A percentile compares a stretch with the other conserved stretches of the same genome.
Conservation (phyloP, 2,888 invertebrate species). For the Drosophila emarginata region DNA sequence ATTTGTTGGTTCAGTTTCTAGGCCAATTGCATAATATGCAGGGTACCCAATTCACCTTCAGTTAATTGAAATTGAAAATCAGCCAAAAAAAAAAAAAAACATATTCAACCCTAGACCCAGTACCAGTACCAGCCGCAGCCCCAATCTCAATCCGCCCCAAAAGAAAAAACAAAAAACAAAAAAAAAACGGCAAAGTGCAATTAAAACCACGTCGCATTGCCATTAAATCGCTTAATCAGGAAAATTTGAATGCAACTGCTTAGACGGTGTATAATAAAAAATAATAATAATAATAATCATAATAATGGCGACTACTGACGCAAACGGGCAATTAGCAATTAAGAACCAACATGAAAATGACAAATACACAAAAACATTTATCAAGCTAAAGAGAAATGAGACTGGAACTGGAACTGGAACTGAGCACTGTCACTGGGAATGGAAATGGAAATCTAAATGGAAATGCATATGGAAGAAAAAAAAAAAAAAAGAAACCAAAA, state of each 20-base stretch:
- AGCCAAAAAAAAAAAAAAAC: conserved; percentile 53
- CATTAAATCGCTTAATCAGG: conserved; percentile 70
- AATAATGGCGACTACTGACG: conserved; percentile 47
- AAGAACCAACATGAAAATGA: conserved; percentile 53
- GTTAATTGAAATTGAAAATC: conserved; percentile 54
- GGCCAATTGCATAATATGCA: conserved; percentile 61
- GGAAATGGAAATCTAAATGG: not conserved
- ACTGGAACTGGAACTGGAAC: not conserved
- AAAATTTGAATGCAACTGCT: conserved; percentile 70
- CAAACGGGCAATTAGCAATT: conserved; percentile 72
- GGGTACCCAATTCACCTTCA: conserved; percentile 2
- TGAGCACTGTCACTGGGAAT: not conserved
- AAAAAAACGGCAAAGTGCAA: conserved; percentile 44
- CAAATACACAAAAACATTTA: not conserved
- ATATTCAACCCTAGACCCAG: conserved; percentile 17
- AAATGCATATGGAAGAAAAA: conserved; percentile 4
- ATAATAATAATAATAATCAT: conserved; percentile 4
- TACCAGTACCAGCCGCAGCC: not conserved
- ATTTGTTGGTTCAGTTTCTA: conserved; percentile 46
- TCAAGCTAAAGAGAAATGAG: not conserved
- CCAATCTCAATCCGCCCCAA: not conserved
- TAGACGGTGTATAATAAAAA: conserved; percentile 7
- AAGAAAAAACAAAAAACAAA: no score
- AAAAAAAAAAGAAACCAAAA: not conserved
- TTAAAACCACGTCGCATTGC: conserved; percentile 72